Base-by-base conservation (phyloP, 2,888 invertebrate genomes). In the Melinopterus prodromus region DNA sequence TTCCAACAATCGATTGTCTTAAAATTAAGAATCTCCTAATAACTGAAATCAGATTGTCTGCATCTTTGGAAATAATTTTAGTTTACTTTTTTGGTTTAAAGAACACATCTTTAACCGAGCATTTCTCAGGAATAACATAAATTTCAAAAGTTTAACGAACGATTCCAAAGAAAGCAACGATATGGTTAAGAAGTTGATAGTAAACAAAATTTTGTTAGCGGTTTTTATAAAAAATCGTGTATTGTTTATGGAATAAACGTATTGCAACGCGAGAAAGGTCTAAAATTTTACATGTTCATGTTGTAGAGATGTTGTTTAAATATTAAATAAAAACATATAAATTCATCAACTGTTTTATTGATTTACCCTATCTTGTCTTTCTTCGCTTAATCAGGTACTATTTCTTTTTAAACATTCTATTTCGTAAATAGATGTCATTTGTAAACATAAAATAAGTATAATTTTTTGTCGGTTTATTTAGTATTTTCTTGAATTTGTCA, bases 251-350 rank as follows among this genome's bases (percentile, higher is more conserved):
- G 53, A 53, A 53, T 53, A 53, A 53, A 53, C 53, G 53, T 53
- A 12, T 53, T 53, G 53, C 53, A 1, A 53, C 53, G 53, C 12
- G 53, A 75, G 79, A 69, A 72, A 77, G 79, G 38, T 72, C 76
- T 71, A 72, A 77, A 77, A 77, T 81, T 80, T 80, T 79, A 81
- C 81, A 79, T 71, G 71, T 79, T 80, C 77, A 77, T 79, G 79
- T 81, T 81, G 81, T 81, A 81, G 81, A 79, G 26, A 78, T 81
- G 81, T 81, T 81, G 81, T 81, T 81, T 81, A 77, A 79, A 81
- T 77, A 76, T 79, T 76, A 79, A 79, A 79, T 70, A 69, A 37
- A 70, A 74, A 26, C 35, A 74, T 74, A 35, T 15, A 74, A 74
- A 12, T 74, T 74, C n/a, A 16, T 38, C 53, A 35, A 35, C 26